These are phyloP conservation scores for Tenthredo mesomela DNA, from an alignment of 2,888 invertebrate species.

Conservation along the genomic window DNA sequence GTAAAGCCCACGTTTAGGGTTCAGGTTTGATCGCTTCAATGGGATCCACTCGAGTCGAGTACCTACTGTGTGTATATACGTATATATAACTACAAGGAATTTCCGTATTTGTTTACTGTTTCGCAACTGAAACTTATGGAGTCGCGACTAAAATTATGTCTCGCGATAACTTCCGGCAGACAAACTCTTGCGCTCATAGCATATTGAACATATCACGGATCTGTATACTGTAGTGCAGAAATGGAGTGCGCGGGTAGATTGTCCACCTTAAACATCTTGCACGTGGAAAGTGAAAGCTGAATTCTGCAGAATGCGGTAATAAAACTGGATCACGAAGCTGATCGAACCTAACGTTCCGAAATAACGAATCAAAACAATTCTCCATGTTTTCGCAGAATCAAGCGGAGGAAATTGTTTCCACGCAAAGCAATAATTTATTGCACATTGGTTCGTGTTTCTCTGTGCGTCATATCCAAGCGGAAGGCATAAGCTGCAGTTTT, in stretches of 20 bases:
- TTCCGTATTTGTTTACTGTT: constrained; percentile 18
- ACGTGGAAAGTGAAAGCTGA: constrained; percentile 42
- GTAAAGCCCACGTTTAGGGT: constrained; percentile 30
- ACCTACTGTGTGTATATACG: neutral
- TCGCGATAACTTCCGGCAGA: constrained; percentile 3
- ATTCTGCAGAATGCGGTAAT: constrained; percentile 34
- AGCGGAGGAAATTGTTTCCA: neutral
- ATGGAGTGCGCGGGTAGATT: neutral
- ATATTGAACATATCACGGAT: neutral
- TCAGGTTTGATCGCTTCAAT: constrained; percentile 17
- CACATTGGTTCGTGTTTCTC: neutral
- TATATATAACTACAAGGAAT: neutral
- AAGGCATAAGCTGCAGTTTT: neutral
- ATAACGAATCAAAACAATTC: constrained; percentile 30
- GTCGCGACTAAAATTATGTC: neutral
- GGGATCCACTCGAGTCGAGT: constrained; percentile 30
- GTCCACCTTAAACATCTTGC: constrained; percentile 29
- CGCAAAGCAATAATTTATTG: neutral
- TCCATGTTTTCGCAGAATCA: neutral
- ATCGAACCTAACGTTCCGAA: constrained; percentile 13
- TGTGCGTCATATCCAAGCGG: neutral
- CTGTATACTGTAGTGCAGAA: neutral
- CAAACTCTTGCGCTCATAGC: neutral
- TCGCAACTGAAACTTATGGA: constrained; percentile 2
- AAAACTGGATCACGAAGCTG: constrained; percentile 35